A percentile compares a stretch with the other conserved stretches of the same genome.
phyloP scores from a whole-genome alignment of 2,888 invertebrate species.

The Epistrophella euchroma region DNA sequence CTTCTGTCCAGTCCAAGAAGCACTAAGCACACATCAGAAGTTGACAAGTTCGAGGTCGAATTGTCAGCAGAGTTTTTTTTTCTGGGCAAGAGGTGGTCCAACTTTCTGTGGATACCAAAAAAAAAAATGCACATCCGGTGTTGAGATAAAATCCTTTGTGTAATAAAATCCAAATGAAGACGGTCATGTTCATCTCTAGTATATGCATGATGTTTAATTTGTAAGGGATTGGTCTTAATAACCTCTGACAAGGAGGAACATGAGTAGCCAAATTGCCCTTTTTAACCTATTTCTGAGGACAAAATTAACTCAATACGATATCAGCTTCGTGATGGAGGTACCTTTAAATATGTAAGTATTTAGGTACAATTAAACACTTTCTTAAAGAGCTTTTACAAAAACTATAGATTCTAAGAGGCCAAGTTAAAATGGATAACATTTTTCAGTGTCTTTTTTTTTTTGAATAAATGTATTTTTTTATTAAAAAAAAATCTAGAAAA shows the following conservation, averaged over 20 bases:
- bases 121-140: constrained; percentile 52
- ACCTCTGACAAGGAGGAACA: constrained; percentile 52
- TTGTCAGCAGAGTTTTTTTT: constrained; percentile 51
- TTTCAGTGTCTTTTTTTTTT: no score
- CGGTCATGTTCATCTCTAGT: background rate
- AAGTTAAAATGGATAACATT: no score
- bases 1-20: constrained; percentile 19
- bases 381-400: no score
- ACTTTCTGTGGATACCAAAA: constrained; percentile 3
- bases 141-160: constrained; percentile 37
- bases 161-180: constrained; percentile 65
- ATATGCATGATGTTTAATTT: background rate
- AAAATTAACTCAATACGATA: background rate
- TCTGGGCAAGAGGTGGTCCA: background rate
- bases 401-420: no score
- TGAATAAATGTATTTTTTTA: no score
- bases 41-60: constrained; percentile 68
- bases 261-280: background rate
- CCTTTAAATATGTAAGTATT: no score
- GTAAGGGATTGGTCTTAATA: constrained; percentile 14
- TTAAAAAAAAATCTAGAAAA: no score
- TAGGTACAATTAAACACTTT: no score
- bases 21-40: constrained; percentile 38
- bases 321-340: background rate
- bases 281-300: background rate